phyloP scores from a whole-genome alignment of 2,113 vertebrate genomes.

The Albula goreensis region DNA sequence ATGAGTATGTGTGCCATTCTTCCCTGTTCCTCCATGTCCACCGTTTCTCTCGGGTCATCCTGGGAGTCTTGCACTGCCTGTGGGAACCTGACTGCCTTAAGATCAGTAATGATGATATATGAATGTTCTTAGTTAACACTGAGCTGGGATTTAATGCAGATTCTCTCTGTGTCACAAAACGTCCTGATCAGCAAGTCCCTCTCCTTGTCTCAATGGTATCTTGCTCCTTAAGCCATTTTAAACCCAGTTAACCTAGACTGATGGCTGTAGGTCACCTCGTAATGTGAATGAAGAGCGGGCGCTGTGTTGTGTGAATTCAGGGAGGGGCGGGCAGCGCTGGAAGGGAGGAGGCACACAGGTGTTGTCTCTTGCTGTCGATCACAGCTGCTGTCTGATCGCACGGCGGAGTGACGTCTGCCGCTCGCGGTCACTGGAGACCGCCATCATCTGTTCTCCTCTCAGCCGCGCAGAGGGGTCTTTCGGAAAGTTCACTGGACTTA shows the following conservation, averaged over 20 bases:
- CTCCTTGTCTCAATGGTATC: background rate
- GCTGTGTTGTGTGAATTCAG: background rate
- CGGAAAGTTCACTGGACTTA: background rate
- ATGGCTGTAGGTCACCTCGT: background rate
- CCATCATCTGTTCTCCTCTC: background rate
- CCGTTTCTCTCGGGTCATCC: background rate
- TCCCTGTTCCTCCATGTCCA: background rate
- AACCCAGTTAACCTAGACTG: background rate
- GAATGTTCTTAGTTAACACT: too few relatives aligned
- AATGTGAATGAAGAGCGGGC: background rate
- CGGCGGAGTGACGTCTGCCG: background rate
- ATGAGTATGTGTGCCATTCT: background rate
- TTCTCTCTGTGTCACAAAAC: too few relatives aligned
- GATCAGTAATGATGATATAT: too few relatives aligned
- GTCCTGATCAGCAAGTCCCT: background rate
- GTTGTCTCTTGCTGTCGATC: background rate
- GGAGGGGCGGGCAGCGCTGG: background rate
- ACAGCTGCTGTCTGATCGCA: slow-evolving; percentile 3
- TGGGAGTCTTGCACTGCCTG: background rate
- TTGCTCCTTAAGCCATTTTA: background rate
- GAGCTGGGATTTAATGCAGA: too few relatives aligned
- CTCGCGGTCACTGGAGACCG: background rate
- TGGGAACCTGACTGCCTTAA: background rate
- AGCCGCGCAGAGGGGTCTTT: background rate
- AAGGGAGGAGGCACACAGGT: background rate